These are phyloP conservation scores for Yponomeuta cagnagella DNA, from an alignment of 2,888 invertebrate genomes.

Conservation along the genomic window DNA sequence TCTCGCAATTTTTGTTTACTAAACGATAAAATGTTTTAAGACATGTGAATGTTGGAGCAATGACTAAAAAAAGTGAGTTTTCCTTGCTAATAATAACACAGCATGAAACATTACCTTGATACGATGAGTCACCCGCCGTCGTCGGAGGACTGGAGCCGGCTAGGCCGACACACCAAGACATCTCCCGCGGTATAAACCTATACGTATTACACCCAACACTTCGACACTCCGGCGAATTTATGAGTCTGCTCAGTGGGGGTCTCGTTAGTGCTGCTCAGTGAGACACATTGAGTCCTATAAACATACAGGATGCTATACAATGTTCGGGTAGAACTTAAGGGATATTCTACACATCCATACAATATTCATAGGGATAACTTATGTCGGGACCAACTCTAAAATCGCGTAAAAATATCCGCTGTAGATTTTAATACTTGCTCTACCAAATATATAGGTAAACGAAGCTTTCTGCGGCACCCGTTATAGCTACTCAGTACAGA, in stretches of 20 bases:
- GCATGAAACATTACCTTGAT: slow-evolving; percentile 28
- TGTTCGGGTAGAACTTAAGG: too few relatives aligned
- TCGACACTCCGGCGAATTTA: slow-evolving; percentile 35
- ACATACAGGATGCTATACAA: background rate
- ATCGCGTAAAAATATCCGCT: too few relatives aligned
- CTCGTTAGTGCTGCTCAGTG: slow-evolving; percentile 30
- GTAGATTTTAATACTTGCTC: too few relatives aligned
- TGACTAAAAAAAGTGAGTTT: background rate
- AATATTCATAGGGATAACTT: too few relatives aligned
- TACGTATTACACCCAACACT: slow-evolving; percentile 14
- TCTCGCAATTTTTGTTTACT: background rate
- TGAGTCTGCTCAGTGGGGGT: slow-evolving; percentile 36
- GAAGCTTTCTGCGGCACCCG: background rate
- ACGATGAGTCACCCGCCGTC: slow-evolving; percentile 52
- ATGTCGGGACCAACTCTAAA: too few relatives aligned
- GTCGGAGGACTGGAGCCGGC: slow-evolving; percentile 39
- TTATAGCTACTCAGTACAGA: background rate
- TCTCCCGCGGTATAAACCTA: slow-evolving; percentile 16
- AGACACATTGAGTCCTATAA: slow-evolving; percentile 8
- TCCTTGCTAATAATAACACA: slow-evolving; percentile 7
- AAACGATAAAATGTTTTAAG: background rate
- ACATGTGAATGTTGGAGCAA: background rate
- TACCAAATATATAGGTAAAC: too few relatives aligned
- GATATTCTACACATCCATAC: too few relatives aligned
- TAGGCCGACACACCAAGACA: slow-evolving; percentile 32